Evolutionary conservation across 2,888 invertebrate genomes (phyloP).

Genomic region (Galeruca laticollis): DNA sequence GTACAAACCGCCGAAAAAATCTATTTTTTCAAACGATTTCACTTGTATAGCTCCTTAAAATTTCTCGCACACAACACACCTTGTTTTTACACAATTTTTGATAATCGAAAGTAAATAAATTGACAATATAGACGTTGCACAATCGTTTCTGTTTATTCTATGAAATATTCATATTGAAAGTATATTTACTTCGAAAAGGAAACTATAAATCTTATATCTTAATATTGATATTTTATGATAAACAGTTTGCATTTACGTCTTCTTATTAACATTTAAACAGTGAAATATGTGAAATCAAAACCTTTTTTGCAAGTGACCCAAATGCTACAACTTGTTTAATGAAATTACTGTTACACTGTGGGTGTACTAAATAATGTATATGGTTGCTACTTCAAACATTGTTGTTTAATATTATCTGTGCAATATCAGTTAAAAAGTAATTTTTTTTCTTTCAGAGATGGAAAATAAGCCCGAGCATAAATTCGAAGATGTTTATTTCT

Average conservation of each 20-base stretch:
- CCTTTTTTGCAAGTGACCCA: neutral
- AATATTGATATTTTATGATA: neutral
- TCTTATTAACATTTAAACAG: neutral
- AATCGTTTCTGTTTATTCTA: neutral
- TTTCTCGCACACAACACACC: neutral
- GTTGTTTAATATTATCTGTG: neutral
- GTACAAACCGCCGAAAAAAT: too few relatives aligned
- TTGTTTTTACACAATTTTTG: neutral
- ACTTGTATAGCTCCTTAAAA: too few relatives aligned
- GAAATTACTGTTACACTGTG: neutral
- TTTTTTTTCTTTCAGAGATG: conserved; percentile 50
- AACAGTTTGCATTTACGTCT: neutral
- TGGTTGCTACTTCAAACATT: neutral
- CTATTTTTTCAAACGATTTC: too few relatives aligned
- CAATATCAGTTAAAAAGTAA: neutral
- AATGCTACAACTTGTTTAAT: neutral
- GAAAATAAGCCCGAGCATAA: conserved; percentile 62
- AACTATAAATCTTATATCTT: neutral
- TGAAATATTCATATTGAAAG: neutral
- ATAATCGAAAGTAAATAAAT: neutral
- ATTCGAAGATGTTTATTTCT: conserved; percentile 68
- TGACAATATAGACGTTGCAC: neutral
- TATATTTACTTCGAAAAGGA: neutral
- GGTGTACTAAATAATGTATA: neutral
- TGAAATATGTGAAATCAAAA: conserved; percentile 7